Percentiles rank a stretch among this genome's conserved stretches.
These are phyloP conservation scores for Meliscaeva auricollis DNA, from an alignment of 2,888 invertebrate genomes.

Conservation along the genomic window DNA sequence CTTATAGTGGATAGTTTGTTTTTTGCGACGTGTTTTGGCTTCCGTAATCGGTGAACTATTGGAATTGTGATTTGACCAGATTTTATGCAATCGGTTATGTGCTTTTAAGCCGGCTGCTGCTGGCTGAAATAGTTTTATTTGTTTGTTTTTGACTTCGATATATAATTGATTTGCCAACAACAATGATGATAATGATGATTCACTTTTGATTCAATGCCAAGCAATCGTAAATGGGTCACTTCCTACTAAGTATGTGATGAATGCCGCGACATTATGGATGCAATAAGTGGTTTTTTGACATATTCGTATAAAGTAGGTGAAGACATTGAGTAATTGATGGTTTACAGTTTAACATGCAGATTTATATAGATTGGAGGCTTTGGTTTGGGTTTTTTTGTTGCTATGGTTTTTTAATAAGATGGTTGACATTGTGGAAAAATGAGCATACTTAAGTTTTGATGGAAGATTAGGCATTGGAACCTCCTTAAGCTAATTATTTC, in stretches of 20 bases:
- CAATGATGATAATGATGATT: conserved; percentile 37
- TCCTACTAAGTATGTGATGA: conserved; percentile 51
- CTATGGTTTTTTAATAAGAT: background rate
- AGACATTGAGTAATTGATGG: conserved; percentile 40
- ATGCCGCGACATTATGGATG: conserved; percentile 25
- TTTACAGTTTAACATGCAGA: background rate
- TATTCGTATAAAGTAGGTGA: conserved; percentile 12
- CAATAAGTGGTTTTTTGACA: conserved; percentile 20
- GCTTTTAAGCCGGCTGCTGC: conserved; percentile 27
- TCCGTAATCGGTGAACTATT: conserved; percentile 61
- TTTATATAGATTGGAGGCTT: conserved; percentile 21
- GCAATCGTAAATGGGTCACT: conserved; percentile 64
- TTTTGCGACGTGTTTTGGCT: conserved; percentile 16
- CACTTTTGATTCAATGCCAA: conserved; percentile 74
- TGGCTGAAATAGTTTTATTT: background rate
- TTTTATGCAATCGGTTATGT: conserved; percentile 72
- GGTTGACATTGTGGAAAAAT: background rate
- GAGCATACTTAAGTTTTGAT: background rate
- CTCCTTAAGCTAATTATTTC: too few species aligned
- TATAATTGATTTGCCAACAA: conserved; percentile 17
- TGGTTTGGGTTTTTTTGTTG: background rate
- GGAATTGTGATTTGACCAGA: conserved; percentile 35
- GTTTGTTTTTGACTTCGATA: background rate
- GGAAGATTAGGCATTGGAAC: conserved; percentile 1
- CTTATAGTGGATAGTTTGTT: conserved; percentile 1